A percentile compares a stretch with the other conserved stretches of the same genome.
phyloP scores from a whole-genome alignment of 2,113 vertebrate genomes.

The Prunella himalayana region DNA sequence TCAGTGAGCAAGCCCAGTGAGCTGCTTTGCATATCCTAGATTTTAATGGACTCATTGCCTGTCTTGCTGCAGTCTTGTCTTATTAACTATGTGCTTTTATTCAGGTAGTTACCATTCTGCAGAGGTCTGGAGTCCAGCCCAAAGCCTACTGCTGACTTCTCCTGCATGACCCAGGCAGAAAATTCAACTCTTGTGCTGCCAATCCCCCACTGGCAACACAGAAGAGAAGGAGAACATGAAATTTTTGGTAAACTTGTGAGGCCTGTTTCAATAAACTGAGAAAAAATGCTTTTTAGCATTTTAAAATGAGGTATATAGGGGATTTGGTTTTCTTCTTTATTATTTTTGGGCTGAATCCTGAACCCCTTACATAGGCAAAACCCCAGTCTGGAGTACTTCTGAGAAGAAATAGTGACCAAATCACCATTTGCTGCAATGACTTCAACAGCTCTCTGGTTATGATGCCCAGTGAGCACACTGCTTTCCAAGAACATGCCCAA shows the following conservation, averaged over 20 bases:
- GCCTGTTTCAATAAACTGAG: neutral
- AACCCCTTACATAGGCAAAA: neutral
- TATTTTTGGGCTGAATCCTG: neutral
- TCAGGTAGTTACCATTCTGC: neutral
- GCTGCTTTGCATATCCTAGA: neutral
- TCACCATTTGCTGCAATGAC: neutral
- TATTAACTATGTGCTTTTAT: neutral
- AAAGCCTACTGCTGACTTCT: neutral
- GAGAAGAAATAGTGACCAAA: neutral
- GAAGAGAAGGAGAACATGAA: neutral
- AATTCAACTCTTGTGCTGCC: neutral
- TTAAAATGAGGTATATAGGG: neutral
- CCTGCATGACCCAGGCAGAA: neutral
- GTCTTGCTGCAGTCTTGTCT: neutral
- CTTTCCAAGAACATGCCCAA: neutral
- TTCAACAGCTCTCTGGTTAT: neutral
- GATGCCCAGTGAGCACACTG: neutral
- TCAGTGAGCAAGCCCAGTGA: neutral
- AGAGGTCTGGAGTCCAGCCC: neutral
- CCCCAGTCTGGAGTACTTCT: accelerated
- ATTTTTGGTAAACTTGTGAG: neutral
- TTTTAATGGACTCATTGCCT: neutral
- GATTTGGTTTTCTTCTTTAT: neutral
- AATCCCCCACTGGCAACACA: neutral
- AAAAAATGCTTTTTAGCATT: neutral